These are phyloP conservation scores for Papilio helenus DNA, from an alignment of 1,140 invertebrate genomes.

Conservation along the genomic window DNA sequence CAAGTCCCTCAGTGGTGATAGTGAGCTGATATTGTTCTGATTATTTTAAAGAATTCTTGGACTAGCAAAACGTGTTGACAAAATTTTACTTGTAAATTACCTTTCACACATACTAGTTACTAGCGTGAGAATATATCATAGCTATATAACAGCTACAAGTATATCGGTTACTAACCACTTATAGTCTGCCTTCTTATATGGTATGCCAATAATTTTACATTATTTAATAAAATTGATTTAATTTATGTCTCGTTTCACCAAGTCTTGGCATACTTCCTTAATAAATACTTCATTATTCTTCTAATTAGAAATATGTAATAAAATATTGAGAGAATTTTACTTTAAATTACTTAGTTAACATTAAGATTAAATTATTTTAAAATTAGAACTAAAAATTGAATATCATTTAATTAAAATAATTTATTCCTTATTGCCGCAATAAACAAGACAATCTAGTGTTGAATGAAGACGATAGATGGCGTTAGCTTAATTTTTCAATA, in stretches of 20 bases:
- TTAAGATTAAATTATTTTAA: not conserved
- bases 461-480: not conserved
- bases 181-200: not conserved
- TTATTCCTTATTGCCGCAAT: not conserved
- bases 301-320: slow-evolving; percentile 8
- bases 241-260: slow-evolving; percentile 3
- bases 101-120: slow-evolving; percentile 5
- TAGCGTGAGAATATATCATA: not conserved
- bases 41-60: not conserved
- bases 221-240: slow-evolving; percentile 28
- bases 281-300: not conserved
- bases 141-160: not conserved
- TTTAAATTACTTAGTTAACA: slow-evolving; percentile 1
- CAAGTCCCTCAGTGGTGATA: too few species aligned
- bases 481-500: not conserved
- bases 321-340: not conserved
- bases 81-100: slow-evolving; percentile 10
- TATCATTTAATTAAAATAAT: not conserved
- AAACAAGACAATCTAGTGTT: not conserved
- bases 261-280: not conserved
- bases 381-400: not conserved
- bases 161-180: slow-evolving; percentile 13
- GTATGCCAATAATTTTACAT: slow-evolving; percentile 10
- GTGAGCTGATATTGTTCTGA: not conserved
- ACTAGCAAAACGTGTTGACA: slow-evolving; percentile 1